Conservation (phyloP, 1,140 invertebrate species). For the Drosophila nannoptera region DNA sequence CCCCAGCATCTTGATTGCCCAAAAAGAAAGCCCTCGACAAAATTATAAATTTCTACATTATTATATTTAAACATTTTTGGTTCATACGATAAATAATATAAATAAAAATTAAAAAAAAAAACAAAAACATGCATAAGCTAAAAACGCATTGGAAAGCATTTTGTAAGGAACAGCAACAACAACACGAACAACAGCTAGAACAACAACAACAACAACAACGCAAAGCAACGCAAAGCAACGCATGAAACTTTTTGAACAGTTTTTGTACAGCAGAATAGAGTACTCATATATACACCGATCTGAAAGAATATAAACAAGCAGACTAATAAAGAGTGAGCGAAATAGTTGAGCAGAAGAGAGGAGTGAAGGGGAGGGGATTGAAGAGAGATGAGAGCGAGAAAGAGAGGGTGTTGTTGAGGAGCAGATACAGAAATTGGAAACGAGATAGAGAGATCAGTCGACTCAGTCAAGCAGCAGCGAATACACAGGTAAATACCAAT, state of each 20-base stretch:
- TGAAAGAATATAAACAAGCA: slow-evolving; percentile 47
- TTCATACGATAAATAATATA: slow-evolving; percentile 72
- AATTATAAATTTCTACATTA: slow-evolving; percentile 76
- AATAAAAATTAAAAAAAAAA: slow-evolving; percentile 43
- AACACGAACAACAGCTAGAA: slow-evolving; percentile 23
- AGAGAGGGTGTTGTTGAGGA: slow-evolving; percentile 51
- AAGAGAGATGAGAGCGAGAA: not conserved
- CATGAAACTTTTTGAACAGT: slow-evolving; percentile 65
- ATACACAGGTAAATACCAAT: slow-evolving; percentile 58
- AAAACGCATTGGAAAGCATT: slow-evolving; percentile 58
- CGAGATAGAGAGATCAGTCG: slow-evolving; percentile 40
- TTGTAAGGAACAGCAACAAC: slow-evolving; percentile 46
- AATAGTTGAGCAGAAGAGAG: slow-evolving; percentile 26
- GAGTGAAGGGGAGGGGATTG: slow-evolving; percentile 29
- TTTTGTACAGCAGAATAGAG: slow-evolving; percentile 61
- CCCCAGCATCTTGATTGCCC: slow-evolving; percentile 38
- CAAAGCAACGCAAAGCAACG: slow-evolving; percentile 57
- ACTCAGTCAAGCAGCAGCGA: slow-evolving; percentile 43
- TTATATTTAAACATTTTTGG: slow-evolving; percentile 75
- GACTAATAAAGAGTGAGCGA: slow-evolving; percentile 30
- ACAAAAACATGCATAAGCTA: slow-evolving; percentile 33
- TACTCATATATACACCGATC: slow-evolving; percentile 50
- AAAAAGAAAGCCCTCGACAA: slow-evolving; percentile 51
- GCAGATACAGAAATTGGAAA: slow-evolving; percentile 8
- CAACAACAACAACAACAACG: slow-evolving; percentile 18